Evolutionary conservation across 2,797 vertebrate species (phyloP), one percentile per base, ranked within the genome.

Genomic region (Apodemus agrarius): DNA sequence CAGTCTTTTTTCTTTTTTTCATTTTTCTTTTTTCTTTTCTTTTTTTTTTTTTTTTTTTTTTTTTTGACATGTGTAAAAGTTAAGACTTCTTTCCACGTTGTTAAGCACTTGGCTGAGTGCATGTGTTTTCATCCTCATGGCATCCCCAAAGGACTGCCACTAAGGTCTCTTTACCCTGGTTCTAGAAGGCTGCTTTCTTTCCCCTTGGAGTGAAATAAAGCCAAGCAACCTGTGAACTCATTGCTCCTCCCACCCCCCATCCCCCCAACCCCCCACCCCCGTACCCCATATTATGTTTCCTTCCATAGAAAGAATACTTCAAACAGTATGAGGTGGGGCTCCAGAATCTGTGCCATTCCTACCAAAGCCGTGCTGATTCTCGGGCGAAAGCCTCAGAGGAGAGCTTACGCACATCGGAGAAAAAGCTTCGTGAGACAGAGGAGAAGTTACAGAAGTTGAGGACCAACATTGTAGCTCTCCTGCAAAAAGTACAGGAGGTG

Each of bases 401-500:
- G 96, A 99, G 99, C 97, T 99, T 99, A 97, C 99, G 97, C 52
- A 98, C 97, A 79, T 98, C 99, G 0, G 99, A 99, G 97, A 97
- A 98, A 21, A 99, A 99, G 97, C 98, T 99, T 81, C 99, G 97
- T 54, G 99, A 99, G 95, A 99, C 99, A 0, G 99, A 99, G 21
- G 99, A 99, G 95, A 99, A 99, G 91, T 98, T 99, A 74, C 99
- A 99, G 98, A 99, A 99, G 98, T 98, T 99, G 94, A 98, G 99
- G 97, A 99, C 99, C 76, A 99, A 99, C 98, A 99, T 99, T 9
- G 99, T 99, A 65, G 99, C 99, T 6, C 99, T 99, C 81, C 98
- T 99, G 63, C 99, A 99, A 98, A 99, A 99, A 98, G 99, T 99
- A 63, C 99, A 99, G 98, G 99, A 99, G 99, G 99, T 99, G 96